Percentiles rank a stretch among this genome's conserved stretches.
These are phyloP conservation scores for Astropecten irregularis DNA, from an alignment of 53 echinoderm and acorn worm species.

Conservation along the genomic window DNA sequence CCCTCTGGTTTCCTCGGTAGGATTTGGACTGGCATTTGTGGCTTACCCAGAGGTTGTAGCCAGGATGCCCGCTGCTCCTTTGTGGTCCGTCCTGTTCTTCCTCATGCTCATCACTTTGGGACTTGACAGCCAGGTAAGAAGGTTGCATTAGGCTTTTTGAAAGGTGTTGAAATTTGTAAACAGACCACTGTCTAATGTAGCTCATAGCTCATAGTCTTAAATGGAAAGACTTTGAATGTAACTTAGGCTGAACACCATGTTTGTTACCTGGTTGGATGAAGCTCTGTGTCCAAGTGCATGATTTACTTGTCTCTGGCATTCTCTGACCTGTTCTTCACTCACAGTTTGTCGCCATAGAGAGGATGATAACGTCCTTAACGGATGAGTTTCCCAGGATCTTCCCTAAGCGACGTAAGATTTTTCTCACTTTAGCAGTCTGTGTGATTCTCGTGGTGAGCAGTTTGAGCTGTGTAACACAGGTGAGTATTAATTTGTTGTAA, in stretches of 20 bases:
- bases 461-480: constrained; percentile 24
- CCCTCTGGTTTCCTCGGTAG: constrained; percentile 30
- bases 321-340: no score
- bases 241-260: no score
- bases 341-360: constrained; percentile 19
- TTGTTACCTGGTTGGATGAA: no score
- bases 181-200: no score
- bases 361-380: neutral
- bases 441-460: neutral
- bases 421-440: neutral
- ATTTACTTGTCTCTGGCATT: no score
- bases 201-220: no score
- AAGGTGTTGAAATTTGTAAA: no score
- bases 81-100: constrained; percentile 25
- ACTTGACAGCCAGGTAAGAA: constrained; percentile 36
- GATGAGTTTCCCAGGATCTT: constrained; percentile 18
- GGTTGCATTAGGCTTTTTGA: no score
- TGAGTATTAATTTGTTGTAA: no score
- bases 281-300: no score
- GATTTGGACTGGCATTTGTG: constrained; percentile 81
- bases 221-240: no score
- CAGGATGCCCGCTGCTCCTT: constrained; percentile 14
- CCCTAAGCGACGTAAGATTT: neutral
- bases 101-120: constrained; percentile 29
- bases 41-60: constrained; percentile 87